A percentile compares a stretch with the other conserved stretches of the same genome.
Conservation (phyloP, 2,888 invertebrate genomes). For the Sclerodermus sp. region DNA sequence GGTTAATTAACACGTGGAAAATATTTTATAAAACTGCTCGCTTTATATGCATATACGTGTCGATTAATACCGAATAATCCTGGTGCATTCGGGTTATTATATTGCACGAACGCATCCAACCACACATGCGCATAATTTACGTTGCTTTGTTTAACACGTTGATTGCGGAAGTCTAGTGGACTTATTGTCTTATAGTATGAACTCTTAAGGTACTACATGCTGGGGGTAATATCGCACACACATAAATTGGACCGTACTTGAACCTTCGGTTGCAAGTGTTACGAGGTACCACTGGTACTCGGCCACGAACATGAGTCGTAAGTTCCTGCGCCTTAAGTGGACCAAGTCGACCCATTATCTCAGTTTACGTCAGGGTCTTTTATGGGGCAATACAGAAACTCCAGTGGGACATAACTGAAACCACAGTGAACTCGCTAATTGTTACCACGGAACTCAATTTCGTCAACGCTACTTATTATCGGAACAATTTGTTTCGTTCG, state of each 20-base stretch:
- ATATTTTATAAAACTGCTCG: too few relatives aligned
- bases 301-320: conserved; percentile 28
- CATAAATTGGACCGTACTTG: conserved; percentile 33
- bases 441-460: conserved; percentile 36
- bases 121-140: too few relatives aligned
- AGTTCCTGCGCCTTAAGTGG: conserved; percentile 35
- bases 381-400: conserved; percentile 40
- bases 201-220: conserved; percentile 18
- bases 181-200: too few relatives aligned
- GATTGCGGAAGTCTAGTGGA: too few relatives aligned
- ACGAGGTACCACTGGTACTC: conserved; percentile 21
- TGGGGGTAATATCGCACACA: conserved; percentile 24
- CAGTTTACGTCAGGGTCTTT: conserved; percentile 37
- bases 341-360: conserved; percentile 44
- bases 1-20: too few relatives aligned
- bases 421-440: conserved; percentile 41
- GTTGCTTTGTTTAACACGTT: too few relatives aligned
- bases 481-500: neutral
- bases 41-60: too few relatives aligned
- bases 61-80: too few relatives aligned
- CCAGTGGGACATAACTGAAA: conserved; percentile 31
- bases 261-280: conserved; percentile 35
- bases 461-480: conserved; percentile 9
- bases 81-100: too few relatives aligned
- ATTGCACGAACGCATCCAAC: too few relatives aligned